Conservation (phyloP, 2,113 vertebrate genomes). For the Steatornis caripensis region DNA sequence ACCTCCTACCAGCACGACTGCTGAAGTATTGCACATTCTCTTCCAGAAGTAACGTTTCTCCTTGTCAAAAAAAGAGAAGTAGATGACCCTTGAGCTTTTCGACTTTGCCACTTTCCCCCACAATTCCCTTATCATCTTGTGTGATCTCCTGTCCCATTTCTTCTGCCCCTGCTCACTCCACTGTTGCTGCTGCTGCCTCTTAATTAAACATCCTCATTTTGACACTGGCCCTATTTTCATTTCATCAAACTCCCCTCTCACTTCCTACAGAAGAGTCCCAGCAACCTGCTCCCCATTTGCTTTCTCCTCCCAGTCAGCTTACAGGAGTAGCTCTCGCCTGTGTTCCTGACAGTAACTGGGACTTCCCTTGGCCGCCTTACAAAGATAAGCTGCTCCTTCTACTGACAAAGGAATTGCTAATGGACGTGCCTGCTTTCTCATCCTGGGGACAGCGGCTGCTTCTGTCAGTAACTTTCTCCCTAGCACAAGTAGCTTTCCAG, state of each 20-base stretch:
- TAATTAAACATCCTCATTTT: background rate
- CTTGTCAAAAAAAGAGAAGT: background rate
- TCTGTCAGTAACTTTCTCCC: slow-evolving; percentile 5
- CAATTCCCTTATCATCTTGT: background rate
- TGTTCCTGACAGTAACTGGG: background rate
- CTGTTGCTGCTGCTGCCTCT: background rate
- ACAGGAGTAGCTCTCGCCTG: background rate
- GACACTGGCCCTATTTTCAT: background rate
- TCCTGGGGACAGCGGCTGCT: background rate
- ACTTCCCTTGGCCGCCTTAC: background rate
- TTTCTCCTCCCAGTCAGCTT: background rate
- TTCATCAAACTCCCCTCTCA: background rate
- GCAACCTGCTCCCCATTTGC: background rate
- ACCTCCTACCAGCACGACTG: background rate
- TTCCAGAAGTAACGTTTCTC: background rate
- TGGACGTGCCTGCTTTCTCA: background rate
- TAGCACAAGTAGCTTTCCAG: background rate
- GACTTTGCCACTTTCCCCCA: background rate
- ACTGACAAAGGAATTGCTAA: slow-evolving; percentile 23
- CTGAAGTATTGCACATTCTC: background rate
- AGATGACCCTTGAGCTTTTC: background rate
- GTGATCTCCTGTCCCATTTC: background rate
- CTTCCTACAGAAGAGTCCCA: background rate
- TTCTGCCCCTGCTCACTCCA: background rate
- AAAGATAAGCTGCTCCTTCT: slow-evolving; percentile 33